Percentiles rank a stretch among this genome's conserved stretches.
phyloP scores from a whole-genome alignment of 2,888 invertebrate species.

The Caradrina clavipalpis region DNA sequence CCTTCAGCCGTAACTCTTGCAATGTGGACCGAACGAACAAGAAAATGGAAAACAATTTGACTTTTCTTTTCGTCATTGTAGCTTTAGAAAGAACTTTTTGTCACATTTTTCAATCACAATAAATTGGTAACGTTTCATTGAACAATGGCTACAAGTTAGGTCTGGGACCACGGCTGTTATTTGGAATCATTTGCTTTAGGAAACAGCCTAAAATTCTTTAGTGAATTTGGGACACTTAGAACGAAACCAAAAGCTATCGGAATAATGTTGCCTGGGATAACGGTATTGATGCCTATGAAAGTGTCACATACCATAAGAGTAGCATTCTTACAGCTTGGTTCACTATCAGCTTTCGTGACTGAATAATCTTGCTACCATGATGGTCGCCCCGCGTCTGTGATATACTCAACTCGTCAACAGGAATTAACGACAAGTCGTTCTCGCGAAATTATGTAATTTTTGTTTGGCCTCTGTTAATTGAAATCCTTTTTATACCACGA shows the following conservation, averaged over 20 bases:
- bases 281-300: too few relatives aligned
- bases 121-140: constrained; percentile 45
- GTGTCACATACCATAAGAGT: too few relatives aligned
- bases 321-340: too few relatives aligned
- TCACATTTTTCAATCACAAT: constrained; percentile 55
- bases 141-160: constrained; percentile 23
- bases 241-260: background rate
- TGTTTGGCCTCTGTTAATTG: too few relatives aligned
- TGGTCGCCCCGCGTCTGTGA: too few relatives aligned
- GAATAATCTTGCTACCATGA: too few relatives aligned
- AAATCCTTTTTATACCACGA: too few relatives aligned
- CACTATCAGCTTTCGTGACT: too few relatives aligned
- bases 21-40: constrained; percentile 40
- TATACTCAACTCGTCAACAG: too few relatives aligned
- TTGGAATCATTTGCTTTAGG: constrained; percentile 22
- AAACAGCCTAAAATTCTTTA: background rate
- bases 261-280: too few relatives aligned
- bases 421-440: too few relatives aligned
- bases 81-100: constrained; percentile 34
- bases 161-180: background rate
- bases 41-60: constrained; percentile 54
- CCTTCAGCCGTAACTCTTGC: constrained; percentile 33
- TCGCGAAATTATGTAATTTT: too few relatives aligned
- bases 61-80: constrained; percentile 45
- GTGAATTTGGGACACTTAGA: background rate